phyloP scores from a whole-genome alignment of 2,113 vertebrate genomes.

The Chlamydotis undulata region DNA sequence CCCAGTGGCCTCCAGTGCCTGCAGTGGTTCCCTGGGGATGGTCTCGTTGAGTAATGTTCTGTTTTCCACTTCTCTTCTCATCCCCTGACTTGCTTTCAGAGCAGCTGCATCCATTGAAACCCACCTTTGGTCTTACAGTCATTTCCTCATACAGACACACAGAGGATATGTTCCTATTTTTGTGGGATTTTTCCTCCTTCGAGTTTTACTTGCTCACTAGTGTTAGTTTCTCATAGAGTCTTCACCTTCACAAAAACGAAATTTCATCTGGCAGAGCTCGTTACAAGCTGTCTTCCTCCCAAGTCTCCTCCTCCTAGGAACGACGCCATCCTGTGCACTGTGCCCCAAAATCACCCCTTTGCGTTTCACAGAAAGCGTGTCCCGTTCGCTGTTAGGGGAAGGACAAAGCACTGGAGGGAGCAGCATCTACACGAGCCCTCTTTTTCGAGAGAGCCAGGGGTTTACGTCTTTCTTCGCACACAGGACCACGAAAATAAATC shows the following conservation, averaged over 20 bases:
- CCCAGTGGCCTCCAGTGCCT: neutral
- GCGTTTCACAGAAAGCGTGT: neutral
- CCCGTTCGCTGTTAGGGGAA: neutral
- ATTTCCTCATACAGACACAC: no score
- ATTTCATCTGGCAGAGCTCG: neutral
- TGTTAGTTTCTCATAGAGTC: neutral
- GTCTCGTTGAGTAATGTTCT: rapidly evolving
- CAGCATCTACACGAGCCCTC: no score
- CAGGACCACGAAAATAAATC: rapidly evolving
- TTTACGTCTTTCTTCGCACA: rapidly evolving
- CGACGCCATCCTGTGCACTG: rapidly evolving
- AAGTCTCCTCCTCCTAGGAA: neutral
- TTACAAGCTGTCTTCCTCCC: neutral
- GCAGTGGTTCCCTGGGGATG: neutral
- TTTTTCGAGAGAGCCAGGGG: neutral
- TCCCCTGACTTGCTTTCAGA: neutral
- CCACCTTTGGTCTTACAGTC: neutral
- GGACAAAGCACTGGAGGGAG: neutral
- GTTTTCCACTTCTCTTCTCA: neutral
- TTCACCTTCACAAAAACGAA: neutral
- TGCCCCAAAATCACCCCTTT: neutral
- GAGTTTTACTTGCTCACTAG: neutral
- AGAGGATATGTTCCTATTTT: neutral
- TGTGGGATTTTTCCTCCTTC: neutral
- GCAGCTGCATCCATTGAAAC: neutral